These are phyloP conservation scores for Galeopterus variegatus DNA, from an alignment of 2,113 vertebrate species.

Conservation along the genomic window DNA sequence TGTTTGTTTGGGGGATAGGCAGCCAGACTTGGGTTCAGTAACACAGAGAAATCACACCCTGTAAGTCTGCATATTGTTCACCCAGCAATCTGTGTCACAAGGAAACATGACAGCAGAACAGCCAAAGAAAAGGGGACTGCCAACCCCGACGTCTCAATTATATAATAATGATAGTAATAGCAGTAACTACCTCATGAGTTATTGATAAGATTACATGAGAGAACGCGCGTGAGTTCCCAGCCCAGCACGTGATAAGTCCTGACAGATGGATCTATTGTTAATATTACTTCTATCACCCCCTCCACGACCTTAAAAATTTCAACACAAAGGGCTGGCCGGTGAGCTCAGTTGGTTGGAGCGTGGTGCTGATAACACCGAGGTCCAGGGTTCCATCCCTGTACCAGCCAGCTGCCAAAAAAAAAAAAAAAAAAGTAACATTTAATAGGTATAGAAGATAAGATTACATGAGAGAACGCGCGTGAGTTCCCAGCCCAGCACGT, in stretches of 20 bases:
- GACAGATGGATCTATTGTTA: background rate
- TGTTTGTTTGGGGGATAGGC: too few relatives aligned
- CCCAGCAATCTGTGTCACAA: background rate
- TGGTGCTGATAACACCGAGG: too few relatives aligned
- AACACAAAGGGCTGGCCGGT: too few relatives aligned
- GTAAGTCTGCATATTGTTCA: accelerated
- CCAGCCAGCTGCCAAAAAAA: too few relatives aligned
- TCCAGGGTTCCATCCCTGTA: too few relatives aligned
- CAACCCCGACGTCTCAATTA: background rate
- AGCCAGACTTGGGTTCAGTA: too few relatives aligned
- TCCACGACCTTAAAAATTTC: too few relatives aligned
- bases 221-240: background rate
- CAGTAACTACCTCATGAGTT: accelerated
- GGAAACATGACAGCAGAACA: background rate
- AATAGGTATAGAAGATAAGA: background rate
- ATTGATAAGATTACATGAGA: background rate
- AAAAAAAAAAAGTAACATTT: too few relatives aligned
- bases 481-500: background rate
- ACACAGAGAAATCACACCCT: background rate
- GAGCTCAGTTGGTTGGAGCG: too few relatives aligned
- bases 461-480: background rate
- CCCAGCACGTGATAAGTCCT: too few relatives aligned
- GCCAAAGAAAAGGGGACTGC: background rate
- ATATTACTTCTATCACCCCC: background rate
- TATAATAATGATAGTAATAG: background rate